phyloP scores from a whole-genome alignment of 2,797 vertebrate genomes.

The Siniperca obscura region DNA sequence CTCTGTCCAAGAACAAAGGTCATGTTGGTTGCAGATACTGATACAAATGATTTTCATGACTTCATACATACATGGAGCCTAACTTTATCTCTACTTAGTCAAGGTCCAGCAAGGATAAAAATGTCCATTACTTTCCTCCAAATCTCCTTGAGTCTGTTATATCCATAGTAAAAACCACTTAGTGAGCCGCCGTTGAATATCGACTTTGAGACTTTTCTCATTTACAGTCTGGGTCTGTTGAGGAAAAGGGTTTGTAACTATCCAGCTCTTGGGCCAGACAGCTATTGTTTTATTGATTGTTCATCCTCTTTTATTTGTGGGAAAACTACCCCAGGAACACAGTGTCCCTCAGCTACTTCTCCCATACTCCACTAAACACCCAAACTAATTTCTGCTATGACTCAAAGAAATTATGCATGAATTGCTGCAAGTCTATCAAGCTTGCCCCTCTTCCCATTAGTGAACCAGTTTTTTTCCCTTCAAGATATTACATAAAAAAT shows the following conservation, averaged over 20 bases:
- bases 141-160: conserved; percentile 58
- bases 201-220: conserved; percentile 77
- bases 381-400: conserved; percentile 55
- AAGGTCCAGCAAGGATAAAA: conserved; percentile 54
- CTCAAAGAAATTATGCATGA: conserved; percentile 57
- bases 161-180: conserved; percentile 64
- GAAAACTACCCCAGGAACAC: conserved; percentile 63
- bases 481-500: conserved; percentile 60
- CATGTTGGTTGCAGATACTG: conserved; percentile 1
- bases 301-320: conserved; percentile 68
- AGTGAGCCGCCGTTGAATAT: conserved; percentile 62
- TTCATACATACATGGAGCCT: conserved; percentile 41
- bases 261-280: conserved; percentile 57
- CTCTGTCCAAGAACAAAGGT: conserved; percentile 6
- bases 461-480: conserved; percentile 11
- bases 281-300: conserved; percentile 80
- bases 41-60: conserved; percentile 12
- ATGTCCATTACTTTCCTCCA: conserved; percentile 48
- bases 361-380: conserved; percentile 51
- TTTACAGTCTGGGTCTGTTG: conserved; percentile 64
- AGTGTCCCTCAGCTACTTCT: conserved; percentile 54
- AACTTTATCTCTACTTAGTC: conserved; percentile 54
- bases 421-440: conserved; percentile 56
- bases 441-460: conserved; percentile 13
- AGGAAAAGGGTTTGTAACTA: conserved; percentile 62